phyloP scores from a whole-genome alignment of 2,113 vertebrate species.

The Epinephelus moara region DNA sequence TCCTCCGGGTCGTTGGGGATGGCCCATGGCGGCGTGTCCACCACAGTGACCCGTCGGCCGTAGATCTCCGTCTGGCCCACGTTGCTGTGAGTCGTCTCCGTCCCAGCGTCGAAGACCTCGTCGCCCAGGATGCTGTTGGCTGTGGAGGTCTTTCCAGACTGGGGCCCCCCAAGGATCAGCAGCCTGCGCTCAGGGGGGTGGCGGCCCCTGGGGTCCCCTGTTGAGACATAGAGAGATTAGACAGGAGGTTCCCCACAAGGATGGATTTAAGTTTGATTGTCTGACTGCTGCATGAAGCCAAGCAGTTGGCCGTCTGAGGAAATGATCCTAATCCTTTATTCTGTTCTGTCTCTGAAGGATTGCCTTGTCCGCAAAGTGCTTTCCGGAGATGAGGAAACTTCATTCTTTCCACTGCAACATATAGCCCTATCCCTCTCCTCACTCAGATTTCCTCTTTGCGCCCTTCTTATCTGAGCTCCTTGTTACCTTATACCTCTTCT shows the following conservation, averaged over 20 bases:
- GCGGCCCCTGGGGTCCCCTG: conserved; percentile 71
- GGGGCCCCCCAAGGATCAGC: conserved; percentile 76
- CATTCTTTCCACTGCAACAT: conserved; percentile 3
- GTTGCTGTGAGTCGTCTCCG: conserved; percentile 78
- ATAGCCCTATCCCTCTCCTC: neutral
- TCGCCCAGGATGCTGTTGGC: conserved; percentile 81
- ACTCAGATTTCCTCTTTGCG: neutral
- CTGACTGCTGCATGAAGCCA: neutral
- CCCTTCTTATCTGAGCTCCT: neutral
- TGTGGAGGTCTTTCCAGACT: conserved; percentile 77
- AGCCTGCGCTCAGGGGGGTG: conserved; percentile 80
- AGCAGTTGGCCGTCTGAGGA: neutral
- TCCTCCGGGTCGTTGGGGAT: conserved; percentile 49
- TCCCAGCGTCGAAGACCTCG: conserved; percentile 73
- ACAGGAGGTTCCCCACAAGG: neutral
- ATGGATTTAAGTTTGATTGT: neutral
- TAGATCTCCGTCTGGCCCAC: conserved; percentile 80
- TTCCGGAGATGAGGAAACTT: neutral
- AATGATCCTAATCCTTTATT: neutral
- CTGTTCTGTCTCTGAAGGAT: neutral
- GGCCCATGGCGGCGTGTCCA: conserved; percentile 77
- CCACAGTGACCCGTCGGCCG: conserved; percentile 77
- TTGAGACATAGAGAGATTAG: conserved; percentile 26
- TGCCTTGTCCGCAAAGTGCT: neutral
- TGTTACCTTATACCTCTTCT: neutral